Evolutionary conservation across 2,888 invertebrate species (phyloP).

Genomic region (Drosophila stalkeri): DNA sequence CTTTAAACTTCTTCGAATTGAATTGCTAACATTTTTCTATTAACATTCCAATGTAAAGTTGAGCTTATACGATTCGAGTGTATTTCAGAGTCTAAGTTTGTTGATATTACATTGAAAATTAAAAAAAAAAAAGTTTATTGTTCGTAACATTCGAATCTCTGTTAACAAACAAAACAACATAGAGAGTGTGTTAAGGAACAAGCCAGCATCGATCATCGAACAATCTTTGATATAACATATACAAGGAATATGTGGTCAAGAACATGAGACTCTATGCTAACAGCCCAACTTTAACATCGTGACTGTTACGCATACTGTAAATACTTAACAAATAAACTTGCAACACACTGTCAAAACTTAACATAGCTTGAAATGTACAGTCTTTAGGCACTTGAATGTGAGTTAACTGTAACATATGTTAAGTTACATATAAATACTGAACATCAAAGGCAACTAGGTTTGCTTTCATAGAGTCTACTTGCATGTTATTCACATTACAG

Average conservation of each 20-base stretch:
- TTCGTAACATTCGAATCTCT: too few species aligned
- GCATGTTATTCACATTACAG: neutral
- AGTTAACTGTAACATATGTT: neutral
- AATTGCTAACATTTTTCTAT: neutral
- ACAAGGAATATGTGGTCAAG: neutral
- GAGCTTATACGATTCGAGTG: neutral
- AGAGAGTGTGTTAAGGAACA: neutral
- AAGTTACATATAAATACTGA: neutral
- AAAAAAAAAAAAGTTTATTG: too few species aligned
- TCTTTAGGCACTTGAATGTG: accelerated
- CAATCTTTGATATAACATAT: neutral
- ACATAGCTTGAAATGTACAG: neutral
- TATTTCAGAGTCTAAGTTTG: neutral
- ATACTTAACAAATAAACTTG: neutral
- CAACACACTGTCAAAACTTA: neutral
- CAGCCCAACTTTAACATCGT: neutral
- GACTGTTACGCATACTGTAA: neutral
- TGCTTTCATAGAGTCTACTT: neutral
- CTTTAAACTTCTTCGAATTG: neutral
- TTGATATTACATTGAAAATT: neutral
- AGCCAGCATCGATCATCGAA: neutral
- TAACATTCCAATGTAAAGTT: neutral
- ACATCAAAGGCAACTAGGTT: neutral
- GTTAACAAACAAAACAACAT: too few species aligned
- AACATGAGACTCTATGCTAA: neutral